Evolutionary conservation across 2,797 vertebrate genomes (phyloP), one percentile per base, ranked within the genome.

Genomic region (Loris lydekkerianus): DNA sequence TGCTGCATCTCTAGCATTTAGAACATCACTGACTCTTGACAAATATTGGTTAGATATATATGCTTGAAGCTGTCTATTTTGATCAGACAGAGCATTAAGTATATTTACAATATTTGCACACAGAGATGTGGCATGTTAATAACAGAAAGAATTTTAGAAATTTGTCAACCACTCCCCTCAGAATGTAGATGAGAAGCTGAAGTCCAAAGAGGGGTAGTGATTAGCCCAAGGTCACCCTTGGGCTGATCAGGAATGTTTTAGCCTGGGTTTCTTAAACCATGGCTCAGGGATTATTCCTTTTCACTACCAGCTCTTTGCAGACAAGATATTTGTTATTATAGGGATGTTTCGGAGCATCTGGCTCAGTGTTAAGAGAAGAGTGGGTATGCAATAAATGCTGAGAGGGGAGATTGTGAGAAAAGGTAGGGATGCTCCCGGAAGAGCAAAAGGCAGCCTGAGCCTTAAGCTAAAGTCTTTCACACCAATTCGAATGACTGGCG

Each of bases 401-500:
- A 86, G 75, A 93, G 75, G 13, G 29, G 80, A 7, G 70, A 93
- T 93, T 81, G 65, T 46, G 91, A 25, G 61, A 65, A 82, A 95
- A 75, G 31, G 18, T 10, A 46, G 29, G 56, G 29, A 46, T 78
- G 37, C 72, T 31, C 89, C 94, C 87, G 18, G 53, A 70, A 89
- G 83, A 91, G 27, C 60, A 84, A 81, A 92, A 84, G 27, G 67
- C 20, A 89, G 78, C 37, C 84, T 67, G 58, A 0, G 1, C 56
- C 37, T 89, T 91, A 76, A 77, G 46, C 72, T 53, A 67, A 83
- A 84, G 86, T 91, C 80, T 61, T 9, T 87, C 86, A 75, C 73
- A 82, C 61, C 58, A 81, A 14, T 1, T 93, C 76, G 14, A 94
- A 91, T 20, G 65, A 91, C 9, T 53, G 88, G 58, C 60, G 93